These are phyloP conservation scores for Phortica variegata DNA, from an alignment of 1,140 invertebrate genomes.

Conservation along the genomic window DNA sequence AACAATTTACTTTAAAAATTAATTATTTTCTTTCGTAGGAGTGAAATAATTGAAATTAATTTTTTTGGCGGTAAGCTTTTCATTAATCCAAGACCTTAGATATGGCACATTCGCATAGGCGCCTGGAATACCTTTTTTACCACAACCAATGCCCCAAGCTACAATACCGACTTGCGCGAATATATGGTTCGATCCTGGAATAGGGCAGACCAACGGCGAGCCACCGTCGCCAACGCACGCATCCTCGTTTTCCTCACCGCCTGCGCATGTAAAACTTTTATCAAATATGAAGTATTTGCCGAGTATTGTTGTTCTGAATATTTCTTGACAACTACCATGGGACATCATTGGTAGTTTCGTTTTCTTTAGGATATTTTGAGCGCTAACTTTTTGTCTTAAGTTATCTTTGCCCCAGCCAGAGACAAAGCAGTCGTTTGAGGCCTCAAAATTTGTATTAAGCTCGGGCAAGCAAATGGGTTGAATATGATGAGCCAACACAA, in stretches of 20 bases:
- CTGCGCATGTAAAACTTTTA: constrained; percentile 74
- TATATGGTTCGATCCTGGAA: constrained; percentile 57
- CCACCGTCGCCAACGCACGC: constrained; percentile 67
- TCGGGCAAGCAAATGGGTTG: constrained; percentile 68
- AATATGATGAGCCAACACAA: constrained; percentile 64
- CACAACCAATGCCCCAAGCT: constrained; percentile 62
- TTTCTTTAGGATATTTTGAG: constrained; percentile 66
- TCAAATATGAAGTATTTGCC: constrained; percentile 67
- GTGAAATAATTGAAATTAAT: constrained; percentile 37
- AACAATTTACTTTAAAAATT: too few species aligned
- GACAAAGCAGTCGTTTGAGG: constrained; percentile 60
- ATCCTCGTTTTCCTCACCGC: constrained; percentile 66
- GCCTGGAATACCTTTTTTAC: constrained; percentile 67
- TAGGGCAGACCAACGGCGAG: constrained; percentile 71
- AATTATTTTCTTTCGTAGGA: too few species aligned
- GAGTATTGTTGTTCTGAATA: constrained; percentile 62
- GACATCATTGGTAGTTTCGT: constrained; percentile 67
- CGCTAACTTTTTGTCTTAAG: constrained; percentile 64
- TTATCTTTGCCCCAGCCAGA: constrained; percentile 70
- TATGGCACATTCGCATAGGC: constrained; percentile 70
- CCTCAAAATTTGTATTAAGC: constrained; percentile 39
- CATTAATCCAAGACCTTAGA: constrained; percentile 65
- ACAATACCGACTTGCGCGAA: constrained; percentile 64
- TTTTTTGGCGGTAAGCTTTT: constrained; percentile 31
- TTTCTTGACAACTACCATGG: constrained; percentile 60